Evolutionary conservation across 2,113 vertebrate species (phyloP).

Genomic region (Perognathus longimembris): DNA sequence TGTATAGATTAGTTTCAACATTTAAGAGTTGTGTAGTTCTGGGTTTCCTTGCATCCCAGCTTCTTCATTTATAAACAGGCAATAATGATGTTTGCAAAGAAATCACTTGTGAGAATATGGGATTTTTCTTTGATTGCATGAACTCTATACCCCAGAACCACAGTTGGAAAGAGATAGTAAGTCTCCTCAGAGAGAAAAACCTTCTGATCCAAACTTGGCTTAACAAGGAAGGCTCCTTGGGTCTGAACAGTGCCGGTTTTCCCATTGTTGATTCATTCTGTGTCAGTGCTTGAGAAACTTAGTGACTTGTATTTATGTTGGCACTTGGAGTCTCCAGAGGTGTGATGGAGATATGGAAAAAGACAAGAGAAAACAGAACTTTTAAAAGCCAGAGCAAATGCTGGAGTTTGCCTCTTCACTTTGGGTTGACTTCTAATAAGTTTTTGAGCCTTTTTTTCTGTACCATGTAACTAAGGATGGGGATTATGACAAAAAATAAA

Average conservation of each 20-base stretch:
- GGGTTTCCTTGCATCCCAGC: background rate
- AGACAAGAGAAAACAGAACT: constrained; percentile 57
- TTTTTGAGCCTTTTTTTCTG: constrained; percentile 11
- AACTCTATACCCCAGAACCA: background rate
- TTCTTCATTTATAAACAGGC: constrained; percentile 49
- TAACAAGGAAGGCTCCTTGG: background rate
- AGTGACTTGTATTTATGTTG: constrained; percentile 63
- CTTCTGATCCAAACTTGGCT: constrained; percentile 41
- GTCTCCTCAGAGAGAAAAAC: constrained; percentile 44
- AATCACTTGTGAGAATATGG: constrained; percentile 37
- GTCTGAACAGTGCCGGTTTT: background rate
- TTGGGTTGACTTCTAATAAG: constrained; percentile 59
- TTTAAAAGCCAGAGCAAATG: constrained; percentile 53
- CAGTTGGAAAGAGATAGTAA: background rate
- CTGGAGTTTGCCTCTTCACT: constrained; percentile 48
- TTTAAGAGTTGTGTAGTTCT: background rate
- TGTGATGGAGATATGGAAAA: constrained; percentile 45
- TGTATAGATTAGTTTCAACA: background rate
- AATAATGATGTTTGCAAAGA: constrained; percentile 58
- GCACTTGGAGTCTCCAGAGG: constrained; percentile 56
- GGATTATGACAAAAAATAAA: background rate
- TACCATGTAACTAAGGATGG: background rate
- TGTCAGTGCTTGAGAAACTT: constrained; percentile 55
- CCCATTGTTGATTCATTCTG: constrained; percentile 45
- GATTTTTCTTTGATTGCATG: constrained; percentile 44